phyloP scores from a whole-genome alignment of 2,797 vertebrate genomes.

The Mareca strepera region DNA sequence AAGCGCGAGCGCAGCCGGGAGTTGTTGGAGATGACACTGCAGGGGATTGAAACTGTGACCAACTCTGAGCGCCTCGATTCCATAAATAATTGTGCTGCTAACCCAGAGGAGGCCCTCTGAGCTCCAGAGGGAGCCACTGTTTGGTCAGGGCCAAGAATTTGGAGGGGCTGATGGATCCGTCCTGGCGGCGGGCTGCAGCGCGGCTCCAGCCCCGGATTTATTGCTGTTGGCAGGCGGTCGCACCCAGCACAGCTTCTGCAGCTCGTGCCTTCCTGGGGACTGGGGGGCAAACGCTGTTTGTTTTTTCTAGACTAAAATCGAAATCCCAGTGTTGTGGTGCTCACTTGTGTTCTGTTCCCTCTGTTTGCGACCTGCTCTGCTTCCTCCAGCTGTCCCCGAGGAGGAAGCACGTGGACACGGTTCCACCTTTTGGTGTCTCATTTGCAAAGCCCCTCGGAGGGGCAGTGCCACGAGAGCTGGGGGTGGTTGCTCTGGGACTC shows the following conservation, averaged over 20 bases:
- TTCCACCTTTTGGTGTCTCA: not conserved
- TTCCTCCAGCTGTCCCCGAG: fast-evolving
- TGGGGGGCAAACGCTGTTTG: not conserved
- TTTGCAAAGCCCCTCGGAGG: not conserved
- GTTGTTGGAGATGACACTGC: not conserved
- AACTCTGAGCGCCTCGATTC: not conserved
- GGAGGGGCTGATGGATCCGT: not conserved
- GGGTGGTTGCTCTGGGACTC: not conserved
- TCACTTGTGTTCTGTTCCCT: not conserved
- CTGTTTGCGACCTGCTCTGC: not conserved
- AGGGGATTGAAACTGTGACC: not conserved
- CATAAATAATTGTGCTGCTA: not conserved
- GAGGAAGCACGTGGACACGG: not conserved
- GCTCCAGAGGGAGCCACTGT: not conserved
- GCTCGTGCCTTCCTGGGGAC: not conserved
- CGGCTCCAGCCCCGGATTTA: not conserved
- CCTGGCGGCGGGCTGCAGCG: not conserved
- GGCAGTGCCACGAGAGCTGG: not conserved
- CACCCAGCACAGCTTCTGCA: not conserved
- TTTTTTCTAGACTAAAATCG: not conserved
- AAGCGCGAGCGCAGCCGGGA: not conserved
- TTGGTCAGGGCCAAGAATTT: slow-evolving; percentile 1
- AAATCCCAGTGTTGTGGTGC: not conserved
- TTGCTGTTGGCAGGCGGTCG: not conserved
- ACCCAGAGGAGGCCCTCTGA: too few relatives aligned